These are phyloP conservation scores for Lepidurus couesii DNA, from an alignment of 1,140 invertebrate species.

Conservation along the genomic window DNA sequence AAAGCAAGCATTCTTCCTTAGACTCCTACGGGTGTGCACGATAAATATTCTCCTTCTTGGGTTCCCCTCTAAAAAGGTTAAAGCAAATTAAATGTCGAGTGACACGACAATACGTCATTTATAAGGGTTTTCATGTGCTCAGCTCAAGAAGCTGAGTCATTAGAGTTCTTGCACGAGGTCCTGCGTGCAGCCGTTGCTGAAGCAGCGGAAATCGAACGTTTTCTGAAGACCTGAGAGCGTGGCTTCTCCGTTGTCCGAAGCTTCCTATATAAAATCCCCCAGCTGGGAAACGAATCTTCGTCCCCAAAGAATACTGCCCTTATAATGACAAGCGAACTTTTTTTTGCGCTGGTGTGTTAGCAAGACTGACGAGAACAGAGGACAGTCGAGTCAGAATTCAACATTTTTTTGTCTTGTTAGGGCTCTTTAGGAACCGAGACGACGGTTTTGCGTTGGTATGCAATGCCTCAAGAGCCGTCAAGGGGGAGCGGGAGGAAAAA, in stretches of 20 bases:
- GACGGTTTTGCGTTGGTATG: neutral
- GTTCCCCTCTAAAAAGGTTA: conserved; percentile 2
- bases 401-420: neutral
- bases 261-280: neutral
- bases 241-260: neutral
- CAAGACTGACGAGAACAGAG: neutral
- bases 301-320: neutral
- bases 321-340: neutral
- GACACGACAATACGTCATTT: conserved; percentile 22
- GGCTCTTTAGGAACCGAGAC: neutral
- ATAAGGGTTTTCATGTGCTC: neutral
- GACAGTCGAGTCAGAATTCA: neutral
- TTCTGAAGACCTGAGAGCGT: neutral
- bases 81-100: conserved; percentile 19
- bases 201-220: neutral
- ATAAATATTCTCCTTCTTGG: conserved; percentile 9
- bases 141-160: conserved; percentile 21
- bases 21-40: conserved; percentile 12
- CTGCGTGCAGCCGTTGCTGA: conserved; percentile 9
- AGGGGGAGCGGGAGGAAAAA: neutral
- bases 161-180: neutral
- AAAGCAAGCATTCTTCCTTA: neutral
- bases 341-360: neutral
- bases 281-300: neutral
- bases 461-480: neutral